Conservation (phyloP, 2,888 invertebrate genomes). For the Dione vanillae region DNA sequence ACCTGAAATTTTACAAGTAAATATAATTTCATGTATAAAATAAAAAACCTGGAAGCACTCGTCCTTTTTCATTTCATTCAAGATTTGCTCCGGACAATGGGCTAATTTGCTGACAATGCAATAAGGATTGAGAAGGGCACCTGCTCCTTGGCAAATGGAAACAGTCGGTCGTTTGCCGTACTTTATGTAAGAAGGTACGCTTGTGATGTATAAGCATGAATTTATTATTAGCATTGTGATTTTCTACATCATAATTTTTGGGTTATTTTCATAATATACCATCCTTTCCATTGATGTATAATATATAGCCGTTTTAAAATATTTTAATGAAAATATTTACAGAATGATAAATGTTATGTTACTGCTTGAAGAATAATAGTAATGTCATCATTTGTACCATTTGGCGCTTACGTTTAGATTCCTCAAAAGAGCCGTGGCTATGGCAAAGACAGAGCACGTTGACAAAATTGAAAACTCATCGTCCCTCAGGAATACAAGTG, state of each 20-base stretch:
- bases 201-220: slow-evolving; percentile 16
- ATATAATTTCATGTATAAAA: background rate
- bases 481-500: no score
- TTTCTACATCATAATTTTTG: background rate
- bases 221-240: slow-evolving; percentile 8
- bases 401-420: no score
- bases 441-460: no score
- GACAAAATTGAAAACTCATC: no score
- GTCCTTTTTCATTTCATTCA: slow-evolving; percentile 28
- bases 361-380: background rate
- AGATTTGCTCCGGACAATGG: slow-evolving; percentile 36
- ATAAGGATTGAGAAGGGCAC: slow-evolving; percentile 30
- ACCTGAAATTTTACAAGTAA: slow-evolving; percentile 3
- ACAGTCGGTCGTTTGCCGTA: slow-evolving; percentile 27
- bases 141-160: slow-evolving; percentile 34
- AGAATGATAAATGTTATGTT: no score
- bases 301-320: no score
- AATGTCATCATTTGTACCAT: no score
- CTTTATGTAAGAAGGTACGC: slow-evolving; percentile 24
- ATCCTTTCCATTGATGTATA: no score
- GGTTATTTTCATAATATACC: background rate
- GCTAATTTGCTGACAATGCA: slow-evolving; percentile 38
- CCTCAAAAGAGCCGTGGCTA: no score
- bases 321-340: no score
- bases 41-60: slow-evolving; percentile 27